phyloP scores from a whole-genome alignment of 2,888 invertebrate species.

The Nematopogon swammerdamellus region DNA sequence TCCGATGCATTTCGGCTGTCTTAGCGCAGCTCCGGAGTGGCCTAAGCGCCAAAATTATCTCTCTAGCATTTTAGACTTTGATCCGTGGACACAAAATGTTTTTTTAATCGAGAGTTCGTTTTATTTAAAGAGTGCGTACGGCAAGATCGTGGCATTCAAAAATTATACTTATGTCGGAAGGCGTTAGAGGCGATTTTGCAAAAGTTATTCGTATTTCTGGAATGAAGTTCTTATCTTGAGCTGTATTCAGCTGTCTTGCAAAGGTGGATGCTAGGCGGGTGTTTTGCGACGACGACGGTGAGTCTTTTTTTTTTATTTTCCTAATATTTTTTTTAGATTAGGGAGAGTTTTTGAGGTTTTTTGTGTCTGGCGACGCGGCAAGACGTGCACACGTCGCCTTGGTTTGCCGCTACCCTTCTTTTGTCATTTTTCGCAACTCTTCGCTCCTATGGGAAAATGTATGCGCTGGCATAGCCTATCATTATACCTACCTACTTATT shows the following conservation, averaged over 20 bases:
- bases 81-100: not conserved
- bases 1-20: slow-evolving; percentile 55
- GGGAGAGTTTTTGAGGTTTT: not conserved
- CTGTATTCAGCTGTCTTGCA: not conserved
- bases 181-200: not conserved
- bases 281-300: no score
- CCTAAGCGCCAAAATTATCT: slow-evolving; percentile 13
- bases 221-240: not conserved
- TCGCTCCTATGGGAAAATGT: no score
- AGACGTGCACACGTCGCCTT: not conserved
- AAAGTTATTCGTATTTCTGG: not conserved
- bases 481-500: no score
- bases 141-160: not conserved
- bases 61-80: slow-evolving; percentile 20
- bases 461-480: no score
- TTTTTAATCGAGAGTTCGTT: no score
- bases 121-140: not conserved
- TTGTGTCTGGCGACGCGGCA: not conserved
- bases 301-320: not conserved
- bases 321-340: not conserved
- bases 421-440: not conserved
- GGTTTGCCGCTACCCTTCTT: not conserved
- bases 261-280: not conserved
- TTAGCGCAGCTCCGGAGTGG: slow-evolving; percentile 25
- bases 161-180: not conserved